phyloP scores from a whole-genome alignment of 2,797 vertebrate genomes.

The Neomorphus geoffroyi region DNA sequence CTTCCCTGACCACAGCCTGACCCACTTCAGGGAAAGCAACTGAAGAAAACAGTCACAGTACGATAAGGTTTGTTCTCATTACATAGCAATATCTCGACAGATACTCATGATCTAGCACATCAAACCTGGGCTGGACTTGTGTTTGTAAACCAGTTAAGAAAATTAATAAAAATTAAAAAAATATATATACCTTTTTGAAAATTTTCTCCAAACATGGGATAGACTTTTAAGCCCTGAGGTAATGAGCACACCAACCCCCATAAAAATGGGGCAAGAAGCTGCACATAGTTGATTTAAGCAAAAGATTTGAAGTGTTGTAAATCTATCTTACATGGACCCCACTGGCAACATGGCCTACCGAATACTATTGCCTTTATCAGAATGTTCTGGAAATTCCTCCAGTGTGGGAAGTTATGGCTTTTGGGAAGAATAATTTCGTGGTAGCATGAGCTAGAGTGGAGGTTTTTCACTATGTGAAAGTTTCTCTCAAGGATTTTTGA shows the following conservation, averaged over 20 bases:
- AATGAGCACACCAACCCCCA: background rate
- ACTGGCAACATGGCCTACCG: background rate
- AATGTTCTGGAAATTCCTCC: background rate
- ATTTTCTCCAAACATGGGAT: background rate
- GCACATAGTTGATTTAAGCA: background rate
- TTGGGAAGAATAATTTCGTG: background rate
- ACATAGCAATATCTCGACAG: background rate
- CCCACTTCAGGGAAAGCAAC: background rate
- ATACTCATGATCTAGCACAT: background rate
- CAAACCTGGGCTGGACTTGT: background rate
- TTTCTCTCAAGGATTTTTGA: background rate
- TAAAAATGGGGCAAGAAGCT: background rate
- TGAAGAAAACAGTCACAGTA: background rate
- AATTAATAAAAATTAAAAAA: background rate
- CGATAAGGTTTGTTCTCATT: background rate
- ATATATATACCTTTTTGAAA: rapidly evolving
- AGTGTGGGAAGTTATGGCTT: background rate
- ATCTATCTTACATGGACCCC: background rate
- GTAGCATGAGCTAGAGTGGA: background rate
- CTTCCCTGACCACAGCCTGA: background rate
- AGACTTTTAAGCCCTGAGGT: background rate
- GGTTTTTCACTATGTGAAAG: background rate
- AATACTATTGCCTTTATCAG: background rate
- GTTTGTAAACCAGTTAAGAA: background rate
- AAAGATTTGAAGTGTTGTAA: background rate